Conservation (phyloP, 2,797 vertebrate genomes). For the Premnoplex brunnescens region DNA sequence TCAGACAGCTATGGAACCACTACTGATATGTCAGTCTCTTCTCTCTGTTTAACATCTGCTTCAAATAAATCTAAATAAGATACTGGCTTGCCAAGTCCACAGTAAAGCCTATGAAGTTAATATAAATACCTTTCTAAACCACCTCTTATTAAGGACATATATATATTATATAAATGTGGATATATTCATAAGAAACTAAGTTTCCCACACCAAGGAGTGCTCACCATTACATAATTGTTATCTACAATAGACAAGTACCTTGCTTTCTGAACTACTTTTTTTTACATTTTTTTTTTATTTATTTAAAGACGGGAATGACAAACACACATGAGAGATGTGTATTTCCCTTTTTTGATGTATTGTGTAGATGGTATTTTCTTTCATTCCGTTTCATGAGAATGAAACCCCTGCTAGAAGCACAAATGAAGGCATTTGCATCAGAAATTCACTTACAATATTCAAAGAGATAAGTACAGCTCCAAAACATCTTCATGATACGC, state of each 20-base stretch:
- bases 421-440: background rate
- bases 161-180: background rate
- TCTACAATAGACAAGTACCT: background rate
- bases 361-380: background rate
- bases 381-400: background rate
- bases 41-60: background rate
- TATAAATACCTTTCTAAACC: background rate
- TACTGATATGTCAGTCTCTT: background rate
- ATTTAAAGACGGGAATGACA: background rate
- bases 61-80: slow-evolving; percentile 3
- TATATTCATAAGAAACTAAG: background rate
- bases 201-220: background rate
- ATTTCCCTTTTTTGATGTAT: background rate
- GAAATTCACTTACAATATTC: background rate
- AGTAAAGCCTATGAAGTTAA: background rate
- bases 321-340: background rate
- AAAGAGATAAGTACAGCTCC: background rate
- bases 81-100: background rate
- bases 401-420: accelerated
- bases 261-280: background rate
- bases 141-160: background rate
- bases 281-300: background rate
- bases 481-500: background rate
- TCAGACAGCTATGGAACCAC: background rate
- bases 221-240: background rate